These are phyloP conservation scores for Ormyrus pomaceus DNA, from an alignment of 2,888 invertebrate species.

Conservation along the genomic window DNA sequence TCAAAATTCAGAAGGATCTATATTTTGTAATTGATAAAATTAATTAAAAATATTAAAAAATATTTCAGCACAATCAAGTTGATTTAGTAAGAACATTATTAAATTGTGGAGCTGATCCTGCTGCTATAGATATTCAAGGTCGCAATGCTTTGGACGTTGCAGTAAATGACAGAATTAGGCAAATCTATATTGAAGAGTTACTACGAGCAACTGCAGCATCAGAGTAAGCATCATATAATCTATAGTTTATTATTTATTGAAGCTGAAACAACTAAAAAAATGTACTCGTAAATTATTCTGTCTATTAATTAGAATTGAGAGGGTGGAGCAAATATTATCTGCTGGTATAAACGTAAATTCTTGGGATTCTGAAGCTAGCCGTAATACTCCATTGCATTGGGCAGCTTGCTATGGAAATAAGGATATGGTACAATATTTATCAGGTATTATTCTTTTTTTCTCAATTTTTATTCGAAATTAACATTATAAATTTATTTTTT, in stretches of 20 bases:
- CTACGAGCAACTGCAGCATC: constrained; percentile 80
- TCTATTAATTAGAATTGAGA: constrained; percentile 74
- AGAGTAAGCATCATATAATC: constrained; percentile 75
- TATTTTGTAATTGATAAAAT: too few relatives aligned
- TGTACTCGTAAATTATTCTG: not conserved
- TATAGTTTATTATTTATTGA: constrained; percentile 1
- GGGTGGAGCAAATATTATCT: constrained; percentile 79
- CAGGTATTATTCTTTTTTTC: constrained; percentile 72
- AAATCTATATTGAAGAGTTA: constrained; percentile 80
- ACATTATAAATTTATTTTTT: not conserved
- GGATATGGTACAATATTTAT: constrained; percentile 78
- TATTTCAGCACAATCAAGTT: constrained; percentile 76
- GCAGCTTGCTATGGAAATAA: constrained; percentile 80
- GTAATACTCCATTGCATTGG: constrained; percentile 82
- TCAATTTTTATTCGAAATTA: not conserved
- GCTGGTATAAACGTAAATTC: constrained; percentile 80
- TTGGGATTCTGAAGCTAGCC: constrained; percentile 79
- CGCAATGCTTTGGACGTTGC: constrained; percentile 78
- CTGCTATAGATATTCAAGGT: constrained; percentile 78
- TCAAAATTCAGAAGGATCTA: too few relatives aligned
- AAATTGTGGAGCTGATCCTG: constrained; percentile 79
- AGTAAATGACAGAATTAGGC: constrained; percentile 75
- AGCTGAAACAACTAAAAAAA: constrained; percentile 27
- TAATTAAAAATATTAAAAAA: not conserved
- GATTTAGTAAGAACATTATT: constrained; percentile 80